Evolutionary conservation across 1,140 invertebrate species (phyloP), one percentile per base, ranked within the genome.

Genomic region (Xylocopa sonorina): DNA sequence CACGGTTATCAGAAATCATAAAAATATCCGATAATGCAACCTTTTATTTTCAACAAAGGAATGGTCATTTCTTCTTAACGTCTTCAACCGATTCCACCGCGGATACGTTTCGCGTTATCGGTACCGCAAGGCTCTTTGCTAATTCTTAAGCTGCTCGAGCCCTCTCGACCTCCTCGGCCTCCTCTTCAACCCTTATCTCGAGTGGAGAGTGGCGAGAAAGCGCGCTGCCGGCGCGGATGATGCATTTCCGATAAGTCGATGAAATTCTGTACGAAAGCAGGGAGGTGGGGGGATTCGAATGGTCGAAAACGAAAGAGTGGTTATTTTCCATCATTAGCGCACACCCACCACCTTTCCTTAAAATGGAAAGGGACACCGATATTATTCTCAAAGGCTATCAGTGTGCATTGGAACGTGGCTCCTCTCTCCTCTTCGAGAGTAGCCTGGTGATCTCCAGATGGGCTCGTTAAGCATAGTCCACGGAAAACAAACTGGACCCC

Each of bases 181-280:
- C 32, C 51, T 67, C 73, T 62, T 21, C 55, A 50, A 50, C 48
- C 48, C 64, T 71, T 75, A 84, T 84, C 76, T 80, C 51, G 71
- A 84, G 77, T 62, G 38, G 66, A 60, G 62, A 75, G 76, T 73
- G 53, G 53, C 34, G 24, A 68, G 29, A 48, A 74, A 63, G 64
- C 63, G 64, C 63, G 50, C 27, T 74, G 82, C 75, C 82, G 79
- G 53, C 66, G 32, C 77, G 76, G 50, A 50, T 69, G 32, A 83
- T 75, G 81, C 58, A 80, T 83, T 84, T 75, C 77, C 82, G 83
- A 84, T 84, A 84, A 84, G 76, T 64, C 75, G 63, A 50, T 50
- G 76, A 80, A 83, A 83, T 84, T 84, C 82, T 66, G 82, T 73
- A 80, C 78, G 67, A 51, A 71, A 24, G 55, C n/a, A 69, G 48